These are phyloP conservation scores for Mus spretus DNA, from an alignment of 2,797 vertebrate species.

Conservation along the genomic window DNA sequence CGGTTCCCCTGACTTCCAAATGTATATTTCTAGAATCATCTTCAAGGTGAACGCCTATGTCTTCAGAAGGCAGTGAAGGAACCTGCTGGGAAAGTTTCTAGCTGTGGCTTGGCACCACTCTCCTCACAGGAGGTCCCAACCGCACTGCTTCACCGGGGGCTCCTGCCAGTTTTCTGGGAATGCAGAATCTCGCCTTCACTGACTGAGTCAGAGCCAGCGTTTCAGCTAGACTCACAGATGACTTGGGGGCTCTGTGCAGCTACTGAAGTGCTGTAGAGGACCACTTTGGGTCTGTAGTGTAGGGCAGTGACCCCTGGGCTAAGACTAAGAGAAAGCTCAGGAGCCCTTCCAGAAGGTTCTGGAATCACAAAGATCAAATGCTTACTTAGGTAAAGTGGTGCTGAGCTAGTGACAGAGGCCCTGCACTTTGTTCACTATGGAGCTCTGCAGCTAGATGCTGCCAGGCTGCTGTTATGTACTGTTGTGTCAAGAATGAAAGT, in stretches of 20 bases:
- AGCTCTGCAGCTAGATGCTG: not conserved
- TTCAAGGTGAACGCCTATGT: accelerated
- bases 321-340: accelerated
- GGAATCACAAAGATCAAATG: not conserved
- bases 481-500: not conserved
- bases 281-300: not conserved
- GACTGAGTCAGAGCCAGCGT: not conserved
- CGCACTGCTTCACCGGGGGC: accelerated
- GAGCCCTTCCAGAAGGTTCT: not conserved
- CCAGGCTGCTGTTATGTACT: not conserved
- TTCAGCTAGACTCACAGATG: not conserved
- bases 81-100: not conserved
- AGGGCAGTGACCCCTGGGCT: not conserved
- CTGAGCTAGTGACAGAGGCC: not conserved
- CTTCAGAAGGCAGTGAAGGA: accelerated
- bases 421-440: accelerated
- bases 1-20: not conserved
- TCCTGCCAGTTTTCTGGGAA: not conserved
- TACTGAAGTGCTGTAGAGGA: not conserved
- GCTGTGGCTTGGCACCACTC: not conserved
- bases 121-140: accelerated
- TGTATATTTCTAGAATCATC: not conserved
- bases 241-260: not conserved
- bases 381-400: not conserved
- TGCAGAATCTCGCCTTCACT: not conserved